Evolutionary conservation across 2,797 vertebrate genomes (phyloP).

Genomic region (Alosa sapidissima): DNA sequence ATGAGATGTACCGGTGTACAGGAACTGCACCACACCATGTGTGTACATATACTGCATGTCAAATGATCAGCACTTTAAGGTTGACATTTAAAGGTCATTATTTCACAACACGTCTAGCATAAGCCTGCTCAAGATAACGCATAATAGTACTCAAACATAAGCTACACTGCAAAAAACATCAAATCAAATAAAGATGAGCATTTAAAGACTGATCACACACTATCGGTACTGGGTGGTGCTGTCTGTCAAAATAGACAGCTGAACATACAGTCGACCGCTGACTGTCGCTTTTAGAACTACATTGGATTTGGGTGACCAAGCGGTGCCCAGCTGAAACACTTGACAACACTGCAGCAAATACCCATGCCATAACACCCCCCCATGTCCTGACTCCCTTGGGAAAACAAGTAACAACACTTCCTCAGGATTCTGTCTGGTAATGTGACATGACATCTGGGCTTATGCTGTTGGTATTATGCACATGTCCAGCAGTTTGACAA

Average conservation of each 20-base stretch:
- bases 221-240: neutral
- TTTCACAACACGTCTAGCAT: neutral
- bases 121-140: neutral
- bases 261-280: neutral
- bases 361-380: too few relatives aligned
- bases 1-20: neutral
- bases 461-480: neutral
- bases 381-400: neutral
- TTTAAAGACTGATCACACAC: neutral
- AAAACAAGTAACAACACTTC: slow-evolving; percentile 16
- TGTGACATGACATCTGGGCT: neutral
- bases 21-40: neutral
- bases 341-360: slow-evolving; percentile 31
- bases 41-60: neutral
- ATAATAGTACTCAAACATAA: neutral
- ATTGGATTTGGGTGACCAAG: slow-evolving; percentile 27
- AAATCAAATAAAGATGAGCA: neutral
- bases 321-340: slow-evolving; percentile 33
- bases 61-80: neutral
- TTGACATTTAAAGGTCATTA: slow-evolving; percentile 22
- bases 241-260: neutral
- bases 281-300: neutral
- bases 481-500: neutral
- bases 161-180: neutral
- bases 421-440: neutral